These are phyloP conservation scores for Danionella cerebrum DNA, from an alignment of 2,113 vertebrate species.

Conservation along the genomic window DNA sequence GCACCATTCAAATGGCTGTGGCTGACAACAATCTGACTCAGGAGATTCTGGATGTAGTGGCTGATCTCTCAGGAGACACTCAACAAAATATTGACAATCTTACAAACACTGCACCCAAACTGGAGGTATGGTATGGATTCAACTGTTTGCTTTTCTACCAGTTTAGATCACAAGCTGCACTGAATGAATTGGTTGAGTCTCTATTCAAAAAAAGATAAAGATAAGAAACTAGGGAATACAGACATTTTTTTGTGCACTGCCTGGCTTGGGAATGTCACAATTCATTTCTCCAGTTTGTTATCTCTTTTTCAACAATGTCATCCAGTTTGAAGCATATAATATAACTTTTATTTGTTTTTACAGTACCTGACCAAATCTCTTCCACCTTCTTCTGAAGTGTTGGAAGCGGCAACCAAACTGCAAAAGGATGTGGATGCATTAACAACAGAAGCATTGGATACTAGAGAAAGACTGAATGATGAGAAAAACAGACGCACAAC, in stretches of 20 bases:
- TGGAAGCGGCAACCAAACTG: slow-evolving; percentile 33
- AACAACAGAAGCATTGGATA: neutral
- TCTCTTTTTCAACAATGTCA: too few relatives aligned
- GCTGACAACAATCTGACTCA: slow-evolving; percentile 56
- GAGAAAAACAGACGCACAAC: slow-evolving; percentile 5
- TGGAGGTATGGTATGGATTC: slow-evolving; percentile 65
- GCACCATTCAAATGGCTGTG: slow-evolving; percentile 62
- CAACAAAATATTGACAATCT: slow-evolving; percentile 38
- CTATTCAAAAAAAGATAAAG: too few relatives aligned
- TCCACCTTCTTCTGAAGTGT: neutral
- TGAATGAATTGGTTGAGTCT: too few relatives aligned
- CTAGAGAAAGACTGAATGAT: neutral
- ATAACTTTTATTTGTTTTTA: neutral
- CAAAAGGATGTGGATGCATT: slow-evolving; percentile 28
- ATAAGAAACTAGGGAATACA: too few relatives aligned
- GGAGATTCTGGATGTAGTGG: slow-evolving; percentile 48
- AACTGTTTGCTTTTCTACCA: too few relatives aligned
- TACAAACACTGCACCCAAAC: slow-evolving; percentile 44
- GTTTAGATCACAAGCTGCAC: too few relatives aligned
- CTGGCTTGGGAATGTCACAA: too few relatives aligned
- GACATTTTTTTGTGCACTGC: too few relatives aligned
- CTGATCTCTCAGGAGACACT: slow-evolving; percentile 45
- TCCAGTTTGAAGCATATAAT: too few relatives aligned
- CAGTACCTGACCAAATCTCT: slow-evolving; percentile 40
- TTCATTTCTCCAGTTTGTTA: too few relatives aligned